These are phyloP conservation scores for Zaprionus taronus DNA, from an alignment of 1,140 invertebrate species.

Conservation along the genomic window DNA sequence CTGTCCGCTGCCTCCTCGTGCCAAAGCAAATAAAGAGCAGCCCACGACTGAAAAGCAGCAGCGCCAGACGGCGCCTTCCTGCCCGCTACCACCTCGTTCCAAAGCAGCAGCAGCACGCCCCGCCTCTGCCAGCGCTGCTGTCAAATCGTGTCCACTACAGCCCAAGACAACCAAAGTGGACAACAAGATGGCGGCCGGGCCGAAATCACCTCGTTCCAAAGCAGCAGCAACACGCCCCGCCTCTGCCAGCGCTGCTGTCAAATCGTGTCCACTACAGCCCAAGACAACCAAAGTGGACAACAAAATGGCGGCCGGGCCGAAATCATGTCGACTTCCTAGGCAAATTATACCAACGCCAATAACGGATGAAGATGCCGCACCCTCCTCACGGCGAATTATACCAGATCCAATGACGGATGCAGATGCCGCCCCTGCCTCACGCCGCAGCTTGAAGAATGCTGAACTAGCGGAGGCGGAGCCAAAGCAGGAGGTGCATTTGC, in stretches of 20 bases:
- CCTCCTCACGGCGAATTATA: too few relatives aligned
- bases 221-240: not conserved
- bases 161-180: not conserved
- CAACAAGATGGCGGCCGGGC: conserved; percentile 3
- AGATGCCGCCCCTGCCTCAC: not conserved
- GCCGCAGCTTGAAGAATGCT: not conserved
- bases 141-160: conserved; percentile 39
- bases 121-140: too few relatives aligned
- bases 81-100: conserved; percentile 7
- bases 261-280: conserved; percentile 31
- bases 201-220: not conserved
- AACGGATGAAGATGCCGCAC: not conserved
- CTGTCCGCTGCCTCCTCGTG: conserved; percentile 16
- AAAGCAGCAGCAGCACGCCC: not conserved
- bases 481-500: conserved; percentile 35
- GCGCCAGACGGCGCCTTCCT: conserved; percentile 15
- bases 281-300: conserved; percentile 1
- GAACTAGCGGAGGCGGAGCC: not conserved
- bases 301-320: conserved; percentile 1
- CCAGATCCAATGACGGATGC: too few relatives aligned
- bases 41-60: conserved; percentile 1
- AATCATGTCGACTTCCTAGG: conserved; percentile 9
- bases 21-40: not conserved
- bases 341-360: not conserved
- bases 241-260: not conserved